Evolutionary conservation across 2,113 vertebrate species (phyloP).

Genomic region (Nycticryphes semicollaris): DNA sequence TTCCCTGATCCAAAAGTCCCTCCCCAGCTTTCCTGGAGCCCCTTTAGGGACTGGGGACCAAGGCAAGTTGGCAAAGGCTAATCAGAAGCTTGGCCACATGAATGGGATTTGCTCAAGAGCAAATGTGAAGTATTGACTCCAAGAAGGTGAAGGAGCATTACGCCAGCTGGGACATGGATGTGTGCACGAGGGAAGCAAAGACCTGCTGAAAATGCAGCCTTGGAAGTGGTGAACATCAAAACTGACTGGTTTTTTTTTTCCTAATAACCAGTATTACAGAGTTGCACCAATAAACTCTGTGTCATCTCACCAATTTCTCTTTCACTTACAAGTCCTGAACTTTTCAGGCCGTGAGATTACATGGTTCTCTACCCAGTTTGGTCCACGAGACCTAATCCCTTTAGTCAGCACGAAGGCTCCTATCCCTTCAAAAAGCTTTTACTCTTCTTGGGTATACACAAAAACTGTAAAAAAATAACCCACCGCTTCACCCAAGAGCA

Average conservation of each 20-base stretch:
- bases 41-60: background rate
- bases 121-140: background rate
- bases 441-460: background rate
- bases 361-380: background rate
- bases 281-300: no score
- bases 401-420: no score
- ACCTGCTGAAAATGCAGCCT: background rate
- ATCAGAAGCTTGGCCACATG: background rate
- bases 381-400: background rate
- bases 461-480: background rate
- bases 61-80: background rate
- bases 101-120: fast-evolving
- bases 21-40: background rate
- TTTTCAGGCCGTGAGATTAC: background rate
- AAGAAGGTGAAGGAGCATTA: background rate
- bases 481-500: background rate
- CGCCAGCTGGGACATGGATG: background rate
- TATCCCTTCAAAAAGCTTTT: background rate
- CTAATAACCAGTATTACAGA: background rate
- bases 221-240: background rate
- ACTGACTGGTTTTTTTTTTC: background rate
- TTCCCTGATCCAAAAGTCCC: background rate
- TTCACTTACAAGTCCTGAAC: background rate
- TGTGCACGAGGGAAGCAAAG: background rate
- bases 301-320: background rate